phyloP scores from a whole-genome alignment of 2,113 vertebrate genomes.

The Rhinopomastus cyanomelas region DNA sequence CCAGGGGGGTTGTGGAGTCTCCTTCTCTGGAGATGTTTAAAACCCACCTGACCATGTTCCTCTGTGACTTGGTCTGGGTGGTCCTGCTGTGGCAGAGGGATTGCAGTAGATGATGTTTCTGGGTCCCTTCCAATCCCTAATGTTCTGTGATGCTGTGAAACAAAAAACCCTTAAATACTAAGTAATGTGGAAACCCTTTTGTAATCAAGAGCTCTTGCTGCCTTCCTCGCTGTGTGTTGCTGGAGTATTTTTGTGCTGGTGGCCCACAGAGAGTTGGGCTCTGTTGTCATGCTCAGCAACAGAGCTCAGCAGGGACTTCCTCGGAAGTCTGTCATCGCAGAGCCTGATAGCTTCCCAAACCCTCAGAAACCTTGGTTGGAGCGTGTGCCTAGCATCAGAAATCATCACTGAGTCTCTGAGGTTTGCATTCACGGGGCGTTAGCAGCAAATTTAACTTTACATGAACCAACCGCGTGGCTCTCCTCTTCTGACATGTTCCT shows the following conservation, averaged over 20 bases:
- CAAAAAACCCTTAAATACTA: neutral
- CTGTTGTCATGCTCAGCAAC: neutral
- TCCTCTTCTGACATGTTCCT: constrained; percentile 22
- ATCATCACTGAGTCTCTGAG: neutral
- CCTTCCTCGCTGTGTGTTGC: neutral
- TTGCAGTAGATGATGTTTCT: too few species aligned
- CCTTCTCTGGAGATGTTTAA: too few species aligned
- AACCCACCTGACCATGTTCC: too few species aligned
- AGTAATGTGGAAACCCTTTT: neutral
- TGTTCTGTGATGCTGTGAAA: too few species aligned
- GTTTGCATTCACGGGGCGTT: constrained; percentile 1
- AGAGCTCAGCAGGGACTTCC: neutral
- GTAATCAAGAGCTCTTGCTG: neutral
- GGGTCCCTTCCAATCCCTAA: too few species aligned
- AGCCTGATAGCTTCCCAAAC: neutral
- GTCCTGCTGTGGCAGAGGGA: too few species aligned
- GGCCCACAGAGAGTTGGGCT: neutral
- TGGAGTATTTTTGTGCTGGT: neutral
- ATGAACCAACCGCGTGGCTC: constrained; percentile 5
- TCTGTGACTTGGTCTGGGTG: too few species aligned
- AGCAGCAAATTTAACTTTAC: constrained; percentile 29
- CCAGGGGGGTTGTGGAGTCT: too few species aligned
- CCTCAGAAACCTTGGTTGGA: neutral
- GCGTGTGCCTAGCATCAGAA: neutral
- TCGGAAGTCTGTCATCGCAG: neutral